Evolutionary conservation across 2,888 invertebrate genomes (phyloP), one percentile per base, ranked within the genome.

Genomic region (Drosophila quinaria): DNA sequence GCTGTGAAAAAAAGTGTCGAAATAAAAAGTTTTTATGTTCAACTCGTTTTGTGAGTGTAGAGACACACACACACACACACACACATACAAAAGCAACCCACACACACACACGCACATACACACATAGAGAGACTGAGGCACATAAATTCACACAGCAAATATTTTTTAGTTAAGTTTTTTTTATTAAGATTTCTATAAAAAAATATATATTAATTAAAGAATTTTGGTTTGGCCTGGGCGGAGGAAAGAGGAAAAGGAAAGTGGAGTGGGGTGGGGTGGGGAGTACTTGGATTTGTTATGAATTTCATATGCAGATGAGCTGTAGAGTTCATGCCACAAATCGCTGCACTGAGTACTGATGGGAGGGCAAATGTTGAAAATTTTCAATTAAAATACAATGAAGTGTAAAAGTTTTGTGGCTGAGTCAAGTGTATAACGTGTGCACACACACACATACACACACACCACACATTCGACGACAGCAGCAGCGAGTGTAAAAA

Each of bases 371-470:
- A 78, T 70, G 63, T 64, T 80, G 54, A 77, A 72, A 72, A 71
- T 74, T 69, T 86, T 80, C 76, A 82, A 87, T 84, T 82, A 80
- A 84, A 80, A 74, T 74, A 84, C 74, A 84, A 84, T 82, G 70
- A 82, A 82, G 78, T 82, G 82, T 71, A 77, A 84, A 82, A 85
- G 80, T 86, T 77, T 80, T 70, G 82, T 85, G 82, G 70, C 68
- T 59, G 63, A 62, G 75, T 61, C 69, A 70, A 78, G 70, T 78
- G 74, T 77, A 64, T 66, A 62, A 60, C 51, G 44, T 50, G 49
- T 49, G 35, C 67, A 42, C 33, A 50, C 52, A 55, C 47, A 61
- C 49, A 65, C 22, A 41, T 46, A 42, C 44, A 37, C 41, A 60
- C 44, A 49, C 49, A 62, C 31, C 54, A 65, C 73, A 63, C 8